A percentile compares a stretch with the other conserved stretches of the same genome.
Conservation (phyloP, 2,797 vertebrate species). For the Cryptoblepharus egeriae region DNA sequence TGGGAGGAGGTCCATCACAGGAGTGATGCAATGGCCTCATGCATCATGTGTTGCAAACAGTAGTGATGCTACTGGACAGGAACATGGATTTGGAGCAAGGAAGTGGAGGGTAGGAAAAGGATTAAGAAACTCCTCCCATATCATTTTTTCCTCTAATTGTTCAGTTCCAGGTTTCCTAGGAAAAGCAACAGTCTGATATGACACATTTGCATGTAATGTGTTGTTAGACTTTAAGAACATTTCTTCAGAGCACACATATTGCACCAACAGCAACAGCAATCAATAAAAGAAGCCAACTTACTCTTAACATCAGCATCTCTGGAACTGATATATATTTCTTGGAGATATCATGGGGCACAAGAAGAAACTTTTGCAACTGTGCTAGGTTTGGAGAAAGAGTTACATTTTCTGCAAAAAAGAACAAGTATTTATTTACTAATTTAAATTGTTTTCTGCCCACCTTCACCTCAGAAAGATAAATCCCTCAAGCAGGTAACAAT, state of each 20-base stretch:
- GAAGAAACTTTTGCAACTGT: slow-evolving; percentile 66
- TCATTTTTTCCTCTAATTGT: too few relatives aligned
- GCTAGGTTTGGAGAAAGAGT: slow-evolving; percentile 70
- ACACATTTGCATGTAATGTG: background rate
- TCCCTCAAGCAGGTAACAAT: too few relatives aligned
- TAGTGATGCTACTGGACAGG: too few relatives aligned
- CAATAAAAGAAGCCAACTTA: slow-evolving; percentile 73
- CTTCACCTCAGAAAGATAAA: too few relatives aligned
- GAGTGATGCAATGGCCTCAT: too few relatives aligned
- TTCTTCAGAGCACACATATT: background rate
- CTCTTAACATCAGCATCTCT: slow-evolving; percentile 77
- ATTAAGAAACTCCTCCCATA: too few relatives aligned
- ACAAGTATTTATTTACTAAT: slow-evolving; percentile 37
- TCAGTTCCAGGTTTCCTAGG: background rate
- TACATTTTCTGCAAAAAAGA: slow-evolving; percentile 73
- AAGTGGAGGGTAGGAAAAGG: too few relatives aligned
- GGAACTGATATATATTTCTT: slow-evolving; percentile 71
- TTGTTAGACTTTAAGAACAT: too few relatives aligned
- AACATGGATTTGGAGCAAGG: too few relatives aligned
- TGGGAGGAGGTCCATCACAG: too few relatives aligned
- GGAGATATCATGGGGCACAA: slow-evolving; percentile 71
- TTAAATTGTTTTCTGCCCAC: too few relatives aligned
- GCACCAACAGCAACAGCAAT: slow-evolving; percentile 46
- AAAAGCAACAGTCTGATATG: background rate
- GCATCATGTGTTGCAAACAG: too few relatives aligned